Evolutionary conservation across 2,797 vertebrate species (phyloP), one percentile per base, ranked within the genome.

Genomic region (Euphonia xanthogaster): DNA sequence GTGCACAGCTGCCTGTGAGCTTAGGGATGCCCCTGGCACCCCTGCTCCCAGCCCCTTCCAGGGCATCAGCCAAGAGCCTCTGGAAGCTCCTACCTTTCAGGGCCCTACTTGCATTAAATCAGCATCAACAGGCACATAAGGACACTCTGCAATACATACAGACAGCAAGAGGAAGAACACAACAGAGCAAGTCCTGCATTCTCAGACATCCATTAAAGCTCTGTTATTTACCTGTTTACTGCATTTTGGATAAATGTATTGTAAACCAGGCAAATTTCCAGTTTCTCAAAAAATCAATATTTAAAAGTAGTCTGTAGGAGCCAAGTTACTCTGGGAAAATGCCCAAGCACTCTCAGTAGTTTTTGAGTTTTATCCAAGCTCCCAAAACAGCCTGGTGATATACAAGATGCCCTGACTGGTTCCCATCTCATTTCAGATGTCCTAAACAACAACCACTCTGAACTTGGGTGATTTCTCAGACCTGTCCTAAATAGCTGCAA

Each of bases 311-410:
- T 50, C 85, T 70, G 58, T 55, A 57, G 70, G 50, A 96, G 89
- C 87, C 87, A 95, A 84, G 85, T 84, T 12, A 55, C 82, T 86
- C 87, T 76, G 92, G 92, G 89, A 95, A 95, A 94, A 90, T 70
- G 51, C 95, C 89, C 89, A 94, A 83, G 63, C 17, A 28, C 76
- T 65, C 79, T 84, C 76, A 70, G 70, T 83, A 74, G 65, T 37
- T 96, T 62, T 20, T 90, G 79, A 88, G 87, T 68, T 86, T 76
- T 73, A 91, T 72, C 91, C 94, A 93, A 94, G 60, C 55, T 93
- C 71, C 73, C 4, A 1, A 80, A 93, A 62, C 48, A 93, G 75
- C 19, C 58, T 57, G 58, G 63, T 90, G 72, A 61, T 88, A 85
- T 2, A 75, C 55, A 79, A 53, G 65, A 87, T 42, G 39, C 31